Percentiles rank a stretch among this genome's conserved stretches.
Evolutionary conservation across 2,797 vertebrate species (phyloP).

Genomic region (Dendrocincla fuliginosa): DNA sequence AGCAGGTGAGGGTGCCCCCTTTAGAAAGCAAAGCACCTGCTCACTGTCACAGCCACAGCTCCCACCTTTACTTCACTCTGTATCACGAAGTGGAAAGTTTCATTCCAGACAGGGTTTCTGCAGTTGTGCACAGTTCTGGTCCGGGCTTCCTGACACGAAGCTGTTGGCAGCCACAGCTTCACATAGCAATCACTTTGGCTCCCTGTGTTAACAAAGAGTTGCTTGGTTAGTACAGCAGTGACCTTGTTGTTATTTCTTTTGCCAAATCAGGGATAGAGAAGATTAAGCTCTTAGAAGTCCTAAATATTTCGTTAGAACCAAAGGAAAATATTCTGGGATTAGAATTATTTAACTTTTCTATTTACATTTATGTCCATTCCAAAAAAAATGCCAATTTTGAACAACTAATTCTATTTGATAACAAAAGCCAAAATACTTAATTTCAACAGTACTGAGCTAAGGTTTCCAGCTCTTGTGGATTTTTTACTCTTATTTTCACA

Average conservation of each 20-base stretch:
- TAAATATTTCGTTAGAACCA: background rate
- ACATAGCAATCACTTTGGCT: constrained; percentile 81
- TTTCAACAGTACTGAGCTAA: background rate
- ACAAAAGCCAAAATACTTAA: background rate
- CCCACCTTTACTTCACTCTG: constrained; percentile 81
- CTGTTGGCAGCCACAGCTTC: constrained; percentile 77
- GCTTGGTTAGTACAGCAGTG: background rate
- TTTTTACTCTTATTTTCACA: background rate
- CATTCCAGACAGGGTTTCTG: constrained; percentile 82
- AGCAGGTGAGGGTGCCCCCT: background rate
- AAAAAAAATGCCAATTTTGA: background rate
- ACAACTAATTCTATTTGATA: background rate
- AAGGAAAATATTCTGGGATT: background rate
- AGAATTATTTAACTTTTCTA: background rate
- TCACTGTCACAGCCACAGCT: background rate
- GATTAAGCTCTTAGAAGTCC: background rate
- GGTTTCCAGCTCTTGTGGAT: rapidly evolving
- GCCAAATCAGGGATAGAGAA: background rate
- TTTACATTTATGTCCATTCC: background rate
- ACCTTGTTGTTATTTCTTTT: background rate
- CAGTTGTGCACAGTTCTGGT: constrained; percentile 77
- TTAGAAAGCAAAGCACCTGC: background rate
- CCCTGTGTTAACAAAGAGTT: constrained; percentile 60
- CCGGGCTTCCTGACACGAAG: constrained; percentile 48
- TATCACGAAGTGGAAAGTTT: constrained; percentile 81